Conservation (phyloP, 1,140 invertebrate species). For the Zaprionus africanus region DNA sequence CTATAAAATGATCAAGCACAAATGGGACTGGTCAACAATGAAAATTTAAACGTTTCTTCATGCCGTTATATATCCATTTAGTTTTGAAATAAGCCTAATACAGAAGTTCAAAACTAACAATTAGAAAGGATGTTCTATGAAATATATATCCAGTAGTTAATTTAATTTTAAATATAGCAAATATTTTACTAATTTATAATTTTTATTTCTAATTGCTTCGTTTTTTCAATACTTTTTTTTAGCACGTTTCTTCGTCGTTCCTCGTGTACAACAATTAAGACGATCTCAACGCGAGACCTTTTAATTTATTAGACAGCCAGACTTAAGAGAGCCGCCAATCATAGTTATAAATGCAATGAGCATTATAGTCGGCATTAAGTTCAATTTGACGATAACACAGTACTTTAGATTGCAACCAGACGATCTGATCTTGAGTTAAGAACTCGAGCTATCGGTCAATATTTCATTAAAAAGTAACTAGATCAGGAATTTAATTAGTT, state of each 20-base stretch:
- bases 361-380: background rate
- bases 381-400: background rate
- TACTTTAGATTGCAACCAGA: slow-evolving; percentile 3
- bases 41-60: background rate
- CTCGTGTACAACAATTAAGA: background rate
- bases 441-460: background rate
- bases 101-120: background rate
- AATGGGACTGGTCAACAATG: background rate
- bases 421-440: background rate
- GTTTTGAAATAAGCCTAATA: background rate
- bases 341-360: background rate
- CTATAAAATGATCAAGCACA: background rate
- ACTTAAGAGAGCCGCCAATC: background rate
- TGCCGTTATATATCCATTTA: background rate
- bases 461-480: background rate
- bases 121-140: background rate
- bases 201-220: background rate
- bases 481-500: background rate
- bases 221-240: background rate
- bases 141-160: background rate
- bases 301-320: background rate
- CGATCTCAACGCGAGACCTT: background rate
- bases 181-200: background rate
- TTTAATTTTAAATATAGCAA: no score
- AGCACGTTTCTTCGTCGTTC: background rate